These are phyloP conservation scores for Tauraco erythrolophus DNA, from an alignment of 2,113 vertebrate genomes.

Conservation along the genomic window DNA sequence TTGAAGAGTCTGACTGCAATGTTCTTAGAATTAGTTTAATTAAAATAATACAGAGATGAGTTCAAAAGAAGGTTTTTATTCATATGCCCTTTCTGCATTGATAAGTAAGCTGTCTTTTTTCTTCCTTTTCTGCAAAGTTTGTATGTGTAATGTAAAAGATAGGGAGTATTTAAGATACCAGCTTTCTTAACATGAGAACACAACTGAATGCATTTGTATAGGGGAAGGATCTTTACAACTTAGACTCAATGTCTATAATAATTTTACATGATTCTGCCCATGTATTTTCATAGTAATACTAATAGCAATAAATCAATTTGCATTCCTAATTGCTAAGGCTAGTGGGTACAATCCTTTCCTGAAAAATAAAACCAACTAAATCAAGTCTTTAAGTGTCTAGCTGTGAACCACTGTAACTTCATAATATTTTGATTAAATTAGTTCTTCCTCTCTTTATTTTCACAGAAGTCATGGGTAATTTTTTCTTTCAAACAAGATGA, in stretches of 20 bases:
- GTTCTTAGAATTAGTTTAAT: not conserved
- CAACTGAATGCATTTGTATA: not conserved
- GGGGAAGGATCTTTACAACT: not conserved
- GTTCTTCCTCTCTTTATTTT: not conserved
- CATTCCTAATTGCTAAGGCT: not conserved
- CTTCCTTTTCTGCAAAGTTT: not conserved
- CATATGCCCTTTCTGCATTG: not conserved
- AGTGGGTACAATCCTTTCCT: not conserved
- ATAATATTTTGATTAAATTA: not conserved
- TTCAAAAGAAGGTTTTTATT: not conserved
- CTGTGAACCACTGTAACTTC: not conserved
- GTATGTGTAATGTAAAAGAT: not conserved
- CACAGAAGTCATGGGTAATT: not conserved
- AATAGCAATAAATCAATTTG: not conserved
- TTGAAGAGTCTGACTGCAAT: not conserved
- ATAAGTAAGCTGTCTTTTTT: not conserved
- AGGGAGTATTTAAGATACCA: not conserved
- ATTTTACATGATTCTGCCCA: not conserved
- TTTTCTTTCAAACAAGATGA: not conserved
- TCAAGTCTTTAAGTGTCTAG: not conserved
- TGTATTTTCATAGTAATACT: not conserved
- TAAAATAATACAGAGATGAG: not conserved
- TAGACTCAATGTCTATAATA: not conserved
- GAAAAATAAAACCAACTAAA: not conserved
- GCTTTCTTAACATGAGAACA: not conserved